Conservation (phyloP, 1,140 invertebrate genomes). For the Heliconius himera region DNA sequence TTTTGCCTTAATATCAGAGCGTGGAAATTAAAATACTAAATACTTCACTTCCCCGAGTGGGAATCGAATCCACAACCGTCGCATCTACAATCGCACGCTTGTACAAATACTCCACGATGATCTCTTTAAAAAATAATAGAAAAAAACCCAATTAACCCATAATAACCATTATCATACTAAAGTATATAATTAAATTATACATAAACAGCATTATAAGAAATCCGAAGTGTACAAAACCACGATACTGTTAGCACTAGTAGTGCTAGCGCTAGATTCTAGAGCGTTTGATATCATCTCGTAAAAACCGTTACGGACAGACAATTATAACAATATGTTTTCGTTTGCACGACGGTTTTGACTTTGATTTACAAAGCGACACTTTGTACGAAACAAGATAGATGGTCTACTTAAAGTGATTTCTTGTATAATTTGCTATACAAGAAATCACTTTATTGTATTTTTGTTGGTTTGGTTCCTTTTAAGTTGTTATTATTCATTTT, state of each 20-base stretch:
- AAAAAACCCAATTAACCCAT: not conserved
- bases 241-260: slow-evolving; percentile 36
- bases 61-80: too few species aligned
- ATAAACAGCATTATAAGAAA: slow-evolving; percentile 19
- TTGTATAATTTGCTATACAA: not conserved
- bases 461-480: not conserved
- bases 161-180: not conserved
- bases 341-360: slow-evolving; percentile 15
- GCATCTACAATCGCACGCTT: too few species aligned
- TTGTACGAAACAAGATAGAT: slow-evolving; percentile 2
- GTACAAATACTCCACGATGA: too few species aligned
- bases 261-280: slow-evolving; percentile 27
- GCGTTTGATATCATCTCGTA: slow-evolving; percentile 36
- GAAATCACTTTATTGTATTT: not conserved
- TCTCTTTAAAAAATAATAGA: too few species aligned
- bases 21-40: too few species aligned
- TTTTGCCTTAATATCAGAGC: too few species aligned
- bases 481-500: not conserved
- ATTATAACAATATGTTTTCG: slow-evolving; percentile 37
- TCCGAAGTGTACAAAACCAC: slow-evolving; percentile 32
- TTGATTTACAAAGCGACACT: not conserved
- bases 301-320: slow-evolving; percentile 35
- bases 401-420: not conserved
- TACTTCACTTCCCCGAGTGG: too few species aligned
- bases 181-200: not conserved